phyloP scores from a whole-genome alignment of 2,888 invertebrate genomes.

The Panorpa germanica region DNA sequence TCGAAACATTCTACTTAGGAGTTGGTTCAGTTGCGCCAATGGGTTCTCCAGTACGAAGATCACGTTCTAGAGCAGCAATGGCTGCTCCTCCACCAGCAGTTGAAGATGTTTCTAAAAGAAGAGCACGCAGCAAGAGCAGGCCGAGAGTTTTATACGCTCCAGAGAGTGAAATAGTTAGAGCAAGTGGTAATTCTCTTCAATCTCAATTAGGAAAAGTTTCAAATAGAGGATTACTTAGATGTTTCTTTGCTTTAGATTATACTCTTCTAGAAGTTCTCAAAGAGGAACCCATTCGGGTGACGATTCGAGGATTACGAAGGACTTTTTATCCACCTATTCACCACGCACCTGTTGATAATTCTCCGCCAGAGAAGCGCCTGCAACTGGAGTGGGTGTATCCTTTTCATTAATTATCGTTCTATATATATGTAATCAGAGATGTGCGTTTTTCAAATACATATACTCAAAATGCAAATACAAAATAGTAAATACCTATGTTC shows the following conservation, averaged over 20 bases:
- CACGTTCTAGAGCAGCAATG: conserved; percentile 39
- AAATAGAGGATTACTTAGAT: background rate
- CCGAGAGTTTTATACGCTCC: conserved; percentile 70
- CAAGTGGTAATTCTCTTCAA: conserved; percentile 33
- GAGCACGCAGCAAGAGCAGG: conserved; percentile 69
- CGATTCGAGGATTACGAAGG: conserved; percentile 61
- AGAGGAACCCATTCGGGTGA: conserved; percentile 69
- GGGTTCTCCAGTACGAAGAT: conserved; percentile 42
- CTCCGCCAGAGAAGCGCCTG: conserved; percentile 74
- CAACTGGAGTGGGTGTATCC: conserved; percentile 88
- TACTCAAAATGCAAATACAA: no score
- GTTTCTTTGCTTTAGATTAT: conserved; percentile 36
- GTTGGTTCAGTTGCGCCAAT: conserved; percentile 24
- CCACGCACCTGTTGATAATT: conserved; percentile 65
- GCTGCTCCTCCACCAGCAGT: conserved; percentile 24
- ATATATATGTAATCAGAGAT: background rate
- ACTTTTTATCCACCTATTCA: conserved; percentile 79
- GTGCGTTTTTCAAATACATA: no score
- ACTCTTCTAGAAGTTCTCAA: conserved; percentile 68
- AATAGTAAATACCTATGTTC: no score
- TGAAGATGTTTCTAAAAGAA: conserved; percentile 33
- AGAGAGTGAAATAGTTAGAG: conserved; percentile 62
- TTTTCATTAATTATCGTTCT: conserved; percentile 23
- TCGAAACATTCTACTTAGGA: conserved; percentile 78
- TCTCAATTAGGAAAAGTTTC: conserved; percentile 1